Base-by-base conservation (phyloP, 1,140 invertebrate species). In the Zaprionus tsacasi region DNA sequence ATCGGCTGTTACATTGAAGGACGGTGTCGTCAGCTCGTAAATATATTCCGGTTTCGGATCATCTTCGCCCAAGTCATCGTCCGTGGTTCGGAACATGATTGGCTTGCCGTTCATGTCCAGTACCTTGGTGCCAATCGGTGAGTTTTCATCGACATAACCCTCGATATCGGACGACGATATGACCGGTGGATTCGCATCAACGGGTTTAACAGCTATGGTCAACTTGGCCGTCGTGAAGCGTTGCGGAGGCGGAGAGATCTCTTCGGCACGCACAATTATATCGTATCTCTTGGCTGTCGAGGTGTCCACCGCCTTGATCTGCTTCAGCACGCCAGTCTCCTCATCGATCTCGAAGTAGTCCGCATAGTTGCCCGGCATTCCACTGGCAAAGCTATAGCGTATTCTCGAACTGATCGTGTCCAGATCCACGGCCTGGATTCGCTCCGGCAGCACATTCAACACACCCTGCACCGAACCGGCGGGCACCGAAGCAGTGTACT, bases 361-460 rank as follows among this genome's bases (percentile, higher is more conserved):
- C 0, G 94, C 93, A 93, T 96, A 97, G 61, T 95, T 95, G 0
- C 94, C 93, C 1, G 96, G 97, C 78, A 94, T 95, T 7, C 97
- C 97, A 75, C 95, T 96, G 6, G 96, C 94, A 85, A 98, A 97
- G 27, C 95, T 96, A 91, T 98, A 98, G 55, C 94, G 94, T 58
- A 98, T 97, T 0, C 95, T 95, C 1, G 96, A 95, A 85, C 97
- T 96, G 10, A 98, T 94, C 1, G 97, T 97, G 87, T 98, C 97
- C 95, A 97, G 96, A 91, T 98, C 97, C 1, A 97, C 95, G 0
- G 97, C 97, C 93, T 97, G 96, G 60, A 98, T 97, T 81, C 97
- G 96, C 86, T 98, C 97, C 0, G 97, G 97, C n/a, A 95, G 93
- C 25, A 98, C 95, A 63, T 96, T 95, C 1, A 98, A 93, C 38